phyloP scores from a whole-genome alignment of 2,888 invertebrate genomes.

The Limnephilus lunatus region DNA sequence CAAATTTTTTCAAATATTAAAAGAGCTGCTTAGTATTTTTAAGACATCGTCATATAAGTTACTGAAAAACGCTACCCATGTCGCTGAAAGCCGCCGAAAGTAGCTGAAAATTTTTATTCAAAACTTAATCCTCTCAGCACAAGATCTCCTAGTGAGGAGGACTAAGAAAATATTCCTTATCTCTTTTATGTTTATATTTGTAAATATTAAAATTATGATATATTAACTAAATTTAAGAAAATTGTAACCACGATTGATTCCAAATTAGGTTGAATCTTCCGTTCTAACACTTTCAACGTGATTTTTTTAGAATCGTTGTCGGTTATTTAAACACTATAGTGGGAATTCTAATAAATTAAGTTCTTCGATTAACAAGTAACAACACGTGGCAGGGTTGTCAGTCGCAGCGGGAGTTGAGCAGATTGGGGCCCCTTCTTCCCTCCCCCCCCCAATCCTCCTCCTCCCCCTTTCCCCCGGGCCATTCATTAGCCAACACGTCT shows the following conservation, averaged over 20 bases:
- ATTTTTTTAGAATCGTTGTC: neutral
- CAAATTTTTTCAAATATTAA: too few species aligned
- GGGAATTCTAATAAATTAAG: neutral
- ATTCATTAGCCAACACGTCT: neutral
- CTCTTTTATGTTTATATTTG: too few species aligned
- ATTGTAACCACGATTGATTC: neutral
- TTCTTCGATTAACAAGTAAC: neutral
- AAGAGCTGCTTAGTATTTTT: too few species aligned
- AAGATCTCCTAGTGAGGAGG: too few species aligned
- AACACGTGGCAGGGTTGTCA: neutral
- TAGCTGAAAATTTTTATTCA: too few species aligned
- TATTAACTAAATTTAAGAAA: too few species aligned
- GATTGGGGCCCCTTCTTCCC: neutral
- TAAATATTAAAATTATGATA: too few species aligned
- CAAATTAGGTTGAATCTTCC: neutral
- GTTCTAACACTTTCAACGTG: neutral
- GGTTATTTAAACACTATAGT: neutral
- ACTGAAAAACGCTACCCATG: too few species aligned
- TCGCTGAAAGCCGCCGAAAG: too few species aligned
- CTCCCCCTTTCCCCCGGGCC: neutral
- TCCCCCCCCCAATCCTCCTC: neutral
- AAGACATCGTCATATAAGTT: too few species aligned
- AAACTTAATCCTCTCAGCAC: too few species aligned
- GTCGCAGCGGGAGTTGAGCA: neutral
- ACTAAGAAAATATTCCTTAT: too few species aligned